Base-by-base conservation (phyloP, 2,113 vertebrate genomes). In the Neopipo cinnamomea region DNA sequence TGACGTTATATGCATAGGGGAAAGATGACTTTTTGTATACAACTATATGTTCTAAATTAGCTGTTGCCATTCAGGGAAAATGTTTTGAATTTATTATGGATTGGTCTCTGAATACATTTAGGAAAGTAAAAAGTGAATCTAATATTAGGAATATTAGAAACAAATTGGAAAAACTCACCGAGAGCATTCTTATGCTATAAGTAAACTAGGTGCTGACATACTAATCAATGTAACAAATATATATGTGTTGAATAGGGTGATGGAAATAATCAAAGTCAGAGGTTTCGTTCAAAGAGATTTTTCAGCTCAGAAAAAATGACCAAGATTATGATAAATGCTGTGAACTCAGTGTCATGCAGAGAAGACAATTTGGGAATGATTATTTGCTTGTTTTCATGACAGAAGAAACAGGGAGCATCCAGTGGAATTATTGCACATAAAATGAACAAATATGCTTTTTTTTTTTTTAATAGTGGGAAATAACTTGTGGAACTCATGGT, bases 351-450 rank as follows among this genome's bases (percentile, higher is more conserved):
- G 59, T 55, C 50, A 87, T 24, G 15, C 28, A 62, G 55, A 70
- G 80, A 87, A 71, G 50, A 84, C 28, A 87, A 33, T 91, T 96
- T 84, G 84, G 80, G 76, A 94, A 81, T 84, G 25, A 93, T 87
- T 94, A 94, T 94, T 89, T 78, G 30, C 35, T 80, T 91, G 79
- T 63, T 95, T 96, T 92, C 72, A 74, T 78, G 35, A 66, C 58
- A 90, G 28, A 66, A 91, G 59, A 86, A 94, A 77, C 50, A 91
- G 30, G 55, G 61, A 81, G 11, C 16, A 67, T 75, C 46, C 66
- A 85, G 39, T 12, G 6, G 52, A 92, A 87, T 92, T 74, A 84
- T 71, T 91, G 33, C 24, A 44, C 22, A 25, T 19, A 81, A 77
- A 93, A 12, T 21, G 61, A 91, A 91, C 6, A 85, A 85, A 87